These are phyloP conservation scores for Orthonyx spaldingii DNA, from an alignment of 2,113 vertebrate genomes.

Conservation along the genomic window DNA sequence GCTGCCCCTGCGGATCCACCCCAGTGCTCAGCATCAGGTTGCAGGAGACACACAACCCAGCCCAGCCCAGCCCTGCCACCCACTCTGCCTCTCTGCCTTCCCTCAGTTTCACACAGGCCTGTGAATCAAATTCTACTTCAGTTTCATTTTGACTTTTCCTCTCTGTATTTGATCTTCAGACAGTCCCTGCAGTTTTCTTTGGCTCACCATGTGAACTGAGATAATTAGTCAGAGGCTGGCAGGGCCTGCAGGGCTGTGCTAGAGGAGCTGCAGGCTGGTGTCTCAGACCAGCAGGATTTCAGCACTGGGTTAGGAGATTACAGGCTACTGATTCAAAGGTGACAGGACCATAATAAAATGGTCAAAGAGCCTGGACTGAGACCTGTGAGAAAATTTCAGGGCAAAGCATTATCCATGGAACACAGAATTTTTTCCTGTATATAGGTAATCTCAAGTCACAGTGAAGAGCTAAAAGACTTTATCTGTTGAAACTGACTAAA, in stretches of 20 bases:
- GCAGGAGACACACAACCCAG: neutral
- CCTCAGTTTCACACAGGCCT: neutral
- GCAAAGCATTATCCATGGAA: neutral
- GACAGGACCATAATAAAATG: neutral
- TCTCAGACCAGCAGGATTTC: neutral
- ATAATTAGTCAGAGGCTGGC: neutral
- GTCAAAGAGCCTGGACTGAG: neutral
- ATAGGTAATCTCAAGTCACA: neutral
- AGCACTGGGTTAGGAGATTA: neutral
- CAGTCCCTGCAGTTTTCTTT: neutral
- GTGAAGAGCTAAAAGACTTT: neutral
- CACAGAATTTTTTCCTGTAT: neutral
- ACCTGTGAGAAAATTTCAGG: neutral
- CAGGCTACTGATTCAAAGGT: neutral
- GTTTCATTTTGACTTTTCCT: neutral
- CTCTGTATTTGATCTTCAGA: neutral
- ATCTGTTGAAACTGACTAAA: neutral
- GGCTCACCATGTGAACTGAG: neutral
- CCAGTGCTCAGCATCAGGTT: neutral
- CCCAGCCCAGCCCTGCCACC: neutral
- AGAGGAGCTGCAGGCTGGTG: neutral
- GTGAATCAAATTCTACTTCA: neutral
- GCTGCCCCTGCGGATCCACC: accelerated
- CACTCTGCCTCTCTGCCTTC: neutral
- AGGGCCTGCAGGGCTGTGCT: neutral